Base-by-base conservation (phyloP, 2,888 invertebrate species). In the Campoletis raptor region DNA sequence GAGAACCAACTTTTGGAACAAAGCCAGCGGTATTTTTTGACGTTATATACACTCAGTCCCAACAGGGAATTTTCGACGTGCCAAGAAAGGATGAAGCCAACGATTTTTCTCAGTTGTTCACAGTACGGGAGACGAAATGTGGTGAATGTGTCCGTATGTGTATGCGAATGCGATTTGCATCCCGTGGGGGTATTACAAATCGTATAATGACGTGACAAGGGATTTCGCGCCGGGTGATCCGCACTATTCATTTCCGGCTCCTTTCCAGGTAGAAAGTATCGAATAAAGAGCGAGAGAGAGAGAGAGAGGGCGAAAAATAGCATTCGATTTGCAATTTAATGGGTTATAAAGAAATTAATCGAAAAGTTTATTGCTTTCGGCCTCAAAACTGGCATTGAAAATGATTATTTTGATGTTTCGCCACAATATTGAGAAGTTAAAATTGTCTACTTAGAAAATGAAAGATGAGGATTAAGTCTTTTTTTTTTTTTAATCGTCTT, bases 31-130 rank as follows among this genome's bases (percentile, higher is more conserved):
- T 67, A 40, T 69, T 81, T 86, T 73, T 67, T 73, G 40, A 42
- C 24, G 15, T 0, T 72, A 8, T 30, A 66, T 67, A 45, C n/a
- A 18, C 30, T 57, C 42, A 81, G 74, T 69, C 45, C 74, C 52
- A 69, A 74, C n/a, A 37, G 83, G 83, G 81, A 83, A 82, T 81
- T 57, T 73, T 70, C 45, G 66, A 80, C 78, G 81, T 82, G 86
- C 83, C 83, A 83, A 81, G 78, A 81, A 81, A 84, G 77, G 66
- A 86, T 73, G 52, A 73, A 81, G 78, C 64, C 74, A 74, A 67
- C 81, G 57, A 86, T 84, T 86, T 86, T 81, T 84, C 78, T 42
- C 64, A 30, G 66, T 76, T 30, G 48, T 72, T 21, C 45, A 70
- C 70, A 48, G 64, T 81, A 21, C 42, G 37, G 42, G 66, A 45